A percentile compares a stretch with the other conserved stretches of the same genome.
These are phyloP conservation scores for Archips crataeganus DNA, from an alignment of 2,888 invertebrate species.

Conservation along the genomic window DNA sequence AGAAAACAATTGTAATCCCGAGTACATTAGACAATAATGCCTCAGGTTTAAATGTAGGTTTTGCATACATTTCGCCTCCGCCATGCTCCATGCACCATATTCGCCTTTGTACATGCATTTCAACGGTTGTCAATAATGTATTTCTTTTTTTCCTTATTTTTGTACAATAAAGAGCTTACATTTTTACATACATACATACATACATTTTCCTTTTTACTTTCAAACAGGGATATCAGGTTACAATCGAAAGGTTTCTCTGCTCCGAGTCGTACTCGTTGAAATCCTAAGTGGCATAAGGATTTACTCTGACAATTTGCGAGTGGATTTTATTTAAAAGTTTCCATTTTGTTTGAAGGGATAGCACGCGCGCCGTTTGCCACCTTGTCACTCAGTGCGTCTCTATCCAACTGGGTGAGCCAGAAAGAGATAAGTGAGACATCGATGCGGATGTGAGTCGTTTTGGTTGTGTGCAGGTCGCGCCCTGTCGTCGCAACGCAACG, in stretches of 20 bases:
- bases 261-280: neutral
- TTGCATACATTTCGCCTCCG: too few relatives aligned
- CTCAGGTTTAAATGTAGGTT: too few relatives aligned
- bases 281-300: constrained; percentile 6
- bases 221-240: neutral
- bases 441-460: neutral
- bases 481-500: constrained; percentile 12
- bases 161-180: too few relatives aligned
- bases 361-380: neutral
- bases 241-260: neutral
- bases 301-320: neutral
- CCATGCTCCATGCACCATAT: too few relatives aligned
- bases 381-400: neutral
- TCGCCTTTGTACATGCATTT: too few relatives aligned
- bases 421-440: neutral
- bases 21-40: too few relatives aligned
- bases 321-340: constrained; percentile 25
- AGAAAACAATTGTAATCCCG: too few relatives aligned
- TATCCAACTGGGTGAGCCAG: neutral
- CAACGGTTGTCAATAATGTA: too few relatives aligned
- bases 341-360: constrained; percentile 8
- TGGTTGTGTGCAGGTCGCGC: constrained; percentile 19
- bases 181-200: too few relatives aligned
- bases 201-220: too few relatives aligned
- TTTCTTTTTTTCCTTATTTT: too few relatives aligned